Evolutionary conservation across 2,888 invertebrate species (phyloP), one percentile per base, ranked within the genome.

Genomic region (Ypsolopha scabrella): DNA sequence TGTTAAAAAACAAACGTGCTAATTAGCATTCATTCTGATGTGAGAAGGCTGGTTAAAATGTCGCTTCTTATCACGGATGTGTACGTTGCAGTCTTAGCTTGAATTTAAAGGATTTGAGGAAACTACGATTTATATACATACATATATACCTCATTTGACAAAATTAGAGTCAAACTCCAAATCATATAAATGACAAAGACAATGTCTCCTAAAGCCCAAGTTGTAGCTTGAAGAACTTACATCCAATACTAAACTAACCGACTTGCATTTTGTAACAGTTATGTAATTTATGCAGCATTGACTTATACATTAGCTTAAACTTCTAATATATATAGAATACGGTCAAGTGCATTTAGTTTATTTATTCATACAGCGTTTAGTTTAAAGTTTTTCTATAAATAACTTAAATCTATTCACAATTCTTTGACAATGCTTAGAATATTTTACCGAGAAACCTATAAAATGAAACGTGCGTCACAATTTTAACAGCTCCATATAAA

Each of bases 11-110:
- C 78, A 77, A 79, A 77, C 75, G 73, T 71, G 62, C 74, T 81
- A 80, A 82, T 81, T 80, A 81, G 74, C 82, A 73, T 77, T 70
- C 75, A 80, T 80, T 80, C 79, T 73, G 64, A 68, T 75, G 78
- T 77, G 77, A 74, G 71, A 74, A 75, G 80, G 73, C 72, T 68
- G 68, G 64, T 60, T 55, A 11, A 10, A 39, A 10, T 59, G 64
- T 60, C 63, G 62, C 62, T 64, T 69, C 72, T 77, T 79, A 79
- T 77, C 74, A 64, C 67, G 63, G 61, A 63, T 73, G 69, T 74
- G 65, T 70, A 67, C 24, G 24, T 24, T 24, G 24, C 2, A 24
- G 24, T 3, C 24, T 24, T 24, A 4, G 4, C 24, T 3, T 24
- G 24, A 24, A n/a, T 24, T 24, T 4, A 24, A 24, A 24, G 24